Percentiles rank a stretch among this genome's conserved stretches.
These are phyloP conservation scores for Peribatodes rhomboidaria DNA, from an alignment of 2,888 invertebrate genomes.

Conservation along the genomic window DNA sequence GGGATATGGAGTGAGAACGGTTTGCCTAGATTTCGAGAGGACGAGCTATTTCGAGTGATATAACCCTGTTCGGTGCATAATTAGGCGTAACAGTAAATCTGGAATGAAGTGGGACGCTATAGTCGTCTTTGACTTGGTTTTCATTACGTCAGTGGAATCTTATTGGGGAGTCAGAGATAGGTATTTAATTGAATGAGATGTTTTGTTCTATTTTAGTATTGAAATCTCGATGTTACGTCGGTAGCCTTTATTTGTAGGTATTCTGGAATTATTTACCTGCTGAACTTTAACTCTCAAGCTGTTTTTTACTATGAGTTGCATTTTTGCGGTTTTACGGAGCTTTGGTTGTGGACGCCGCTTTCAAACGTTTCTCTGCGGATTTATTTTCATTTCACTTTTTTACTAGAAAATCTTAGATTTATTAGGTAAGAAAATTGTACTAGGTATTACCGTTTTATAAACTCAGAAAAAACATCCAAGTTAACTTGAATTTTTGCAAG, in stretches of 20 bases:
- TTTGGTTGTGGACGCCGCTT: too few species aligned
- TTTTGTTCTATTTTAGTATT: background rate
- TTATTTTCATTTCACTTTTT: too few species aligned
- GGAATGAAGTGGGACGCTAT: background rate
- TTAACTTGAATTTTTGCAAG: background rate
- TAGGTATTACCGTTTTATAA: too few species aligned
- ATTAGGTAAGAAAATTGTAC: too few species aligned
- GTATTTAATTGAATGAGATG: background rate
- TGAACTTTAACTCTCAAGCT: too few species aligned
- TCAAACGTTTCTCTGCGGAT: too few species aligned
- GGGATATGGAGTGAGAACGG: constrained; percentile 38
- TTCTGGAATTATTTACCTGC: too few species aligned
- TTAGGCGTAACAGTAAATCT: constrained; percentile 8
- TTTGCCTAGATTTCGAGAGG: constrained; percentile 36
- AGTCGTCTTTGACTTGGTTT: background rate
- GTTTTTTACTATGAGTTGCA: too few species aligned
- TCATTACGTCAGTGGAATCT: constrained; percentile 8
- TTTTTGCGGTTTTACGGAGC: too few species aligned
- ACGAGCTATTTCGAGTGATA: constrained; percentile 37
- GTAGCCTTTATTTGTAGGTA: too few species aligned
- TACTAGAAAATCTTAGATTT: too few species aligned
- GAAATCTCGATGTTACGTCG: background rate
- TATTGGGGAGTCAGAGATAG: background rate
- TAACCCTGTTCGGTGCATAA: constrained; percentile 28
- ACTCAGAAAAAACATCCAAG: too few species aligned